A percentile compares a stretch with the other conserved stretches of the same genome.
These are phyloP conservation scores for Macrosoma leucophasiata DNA, from an alignment of 2,888 invertebrate genomes.

Conservation along the genomic window DNA sequence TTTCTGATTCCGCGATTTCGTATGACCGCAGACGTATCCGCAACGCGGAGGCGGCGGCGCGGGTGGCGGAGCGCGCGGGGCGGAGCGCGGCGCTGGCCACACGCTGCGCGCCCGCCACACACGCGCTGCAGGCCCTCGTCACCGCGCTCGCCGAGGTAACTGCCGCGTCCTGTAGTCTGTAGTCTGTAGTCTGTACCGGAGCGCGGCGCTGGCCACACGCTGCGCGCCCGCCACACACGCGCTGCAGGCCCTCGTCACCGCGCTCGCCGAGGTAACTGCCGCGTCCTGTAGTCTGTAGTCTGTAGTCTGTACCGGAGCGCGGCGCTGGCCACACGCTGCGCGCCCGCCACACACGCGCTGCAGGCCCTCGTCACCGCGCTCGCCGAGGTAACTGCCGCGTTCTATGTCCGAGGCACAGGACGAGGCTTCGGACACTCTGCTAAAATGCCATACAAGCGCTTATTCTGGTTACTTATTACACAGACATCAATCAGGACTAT, in stretches of 20 bases:
- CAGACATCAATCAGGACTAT: no score
- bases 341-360: slow-evolving; percentile 32
- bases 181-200: no score
- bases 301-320: no score
- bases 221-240: slow-evolving; percentile 33
- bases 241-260: slow-evolving; percentile 28
- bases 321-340: slow-evolving; percentile 24
- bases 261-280: slow-evolving; percentile 38
- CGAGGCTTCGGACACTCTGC: slow-evolving; percentile 25
- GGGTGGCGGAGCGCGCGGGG: slow-evolving; percentile 39
- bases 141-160: slow-evolving; percentile 39
- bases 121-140: slow-evolving; percentile 31
- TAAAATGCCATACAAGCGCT: slow-evolving; percentile 32
- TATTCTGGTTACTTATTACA: no score
- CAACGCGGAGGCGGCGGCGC: slow-evolving; percentile 29
- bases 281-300: no score
- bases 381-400: slow-evolving; percentile 35
- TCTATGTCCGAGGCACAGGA: slow-evolving; percentile 26
- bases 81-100: slow-evolving; percentile 27
- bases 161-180: neutral
- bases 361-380: slow-evolving; percentile 29
- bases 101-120: slow-evolving; percentile 30
- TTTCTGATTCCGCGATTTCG: no score
- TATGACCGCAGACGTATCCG: slow-evolving; percentile 33
- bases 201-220: slow-evolving; percentile 26